Percentiles rank a stretch among this genome's conserved stretches.
Conservation (phyloP, 2,113 vertebrate genomes). For the Microcebus jonahi region DNA sequence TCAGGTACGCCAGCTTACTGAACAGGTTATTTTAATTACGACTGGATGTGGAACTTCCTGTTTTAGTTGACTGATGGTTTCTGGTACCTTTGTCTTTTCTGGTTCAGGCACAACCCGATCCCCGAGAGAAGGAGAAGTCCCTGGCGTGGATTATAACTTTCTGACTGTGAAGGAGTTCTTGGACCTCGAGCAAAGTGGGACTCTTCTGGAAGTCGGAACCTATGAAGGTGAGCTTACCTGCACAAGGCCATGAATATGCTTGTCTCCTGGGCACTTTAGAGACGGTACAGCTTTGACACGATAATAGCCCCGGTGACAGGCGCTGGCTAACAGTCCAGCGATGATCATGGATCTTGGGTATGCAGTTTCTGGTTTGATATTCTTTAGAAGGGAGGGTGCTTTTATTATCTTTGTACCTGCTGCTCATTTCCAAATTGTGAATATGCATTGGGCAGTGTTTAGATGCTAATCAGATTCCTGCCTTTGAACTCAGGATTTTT, state of each 20-base stretch:
- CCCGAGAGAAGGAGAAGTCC: constrained; percentile 96
- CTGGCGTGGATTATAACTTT: constrained; percentile 98
- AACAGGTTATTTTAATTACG: background rate
- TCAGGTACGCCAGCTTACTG: background rate
- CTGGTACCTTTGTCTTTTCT: background rate
- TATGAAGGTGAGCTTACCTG: constrained; percentile 92
- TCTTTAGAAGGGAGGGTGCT: background rate
- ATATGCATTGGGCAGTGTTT: background rate
- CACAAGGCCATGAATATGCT: accelerated
- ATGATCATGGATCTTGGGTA: background rate
- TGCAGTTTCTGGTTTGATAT: background rate
- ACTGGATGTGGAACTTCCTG: background rate
- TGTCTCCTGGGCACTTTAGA: background rate
- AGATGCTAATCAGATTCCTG: background rate
- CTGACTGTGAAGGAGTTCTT: constrained; percentile 96
- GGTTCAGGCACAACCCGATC: constrained; percentile 95
- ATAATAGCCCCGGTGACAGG: background rate
- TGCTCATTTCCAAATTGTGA: background rate
- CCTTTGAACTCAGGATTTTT: background rate
- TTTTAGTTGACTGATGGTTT: constrained; percentile 37
- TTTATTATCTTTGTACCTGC: background rate
- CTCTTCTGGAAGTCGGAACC: constrained; percentile 97
- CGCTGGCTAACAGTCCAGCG: background rate
- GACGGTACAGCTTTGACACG: background rate
- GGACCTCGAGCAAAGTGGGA: constrained; percentile 95